Conservation (phyloP, 2,888 invertebrate species). For the Piscicola geometra region DNA sequence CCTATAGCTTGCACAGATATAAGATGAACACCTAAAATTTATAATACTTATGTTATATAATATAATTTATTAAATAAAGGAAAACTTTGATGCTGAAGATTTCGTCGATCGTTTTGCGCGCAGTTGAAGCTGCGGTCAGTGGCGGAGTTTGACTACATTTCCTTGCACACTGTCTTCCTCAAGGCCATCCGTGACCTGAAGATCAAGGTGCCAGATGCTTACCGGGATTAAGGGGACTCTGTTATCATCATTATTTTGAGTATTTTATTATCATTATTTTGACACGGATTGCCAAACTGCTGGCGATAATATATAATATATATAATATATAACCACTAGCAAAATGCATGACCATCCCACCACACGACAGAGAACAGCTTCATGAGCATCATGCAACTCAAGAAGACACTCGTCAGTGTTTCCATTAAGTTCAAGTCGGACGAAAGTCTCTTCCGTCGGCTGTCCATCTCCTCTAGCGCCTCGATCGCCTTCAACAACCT, state of each 20-base stretch:
- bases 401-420: slow-evolving; percentile 63
- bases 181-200: slow-evolving; percentile 68
- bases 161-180: slow-evolving; percentile 83
- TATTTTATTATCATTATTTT: too few species aligned
- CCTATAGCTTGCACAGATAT: too few species aligned
- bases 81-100: slow-evolving; percentile 62
- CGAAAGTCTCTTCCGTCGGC: slow-evolving; percentile 37
- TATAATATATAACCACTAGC: too few species aligned
- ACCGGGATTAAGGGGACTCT: too few species aligned
- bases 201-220: too few species aligned
- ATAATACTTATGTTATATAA: too few species aligned
- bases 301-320: too few species aligned
- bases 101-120: slow-evolving; percentile 94
- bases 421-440: slow-evolving; percentile 55
- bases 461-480: slow-evolving; percentile 37
- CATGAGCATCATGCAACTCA: slow-evolving; percentile 64
- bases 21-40: too few species aligned
- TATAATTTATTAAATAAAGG: too few species aligned
- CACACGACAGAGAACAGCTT: slow-evolving; percentile 50
- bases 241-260: too few species aligned
- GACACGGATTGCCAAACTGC: too few species aligned
- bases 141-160: slow-evolving; percentile 70
- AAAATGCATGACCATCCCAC: too few species aligned
- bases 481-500: not conserved
- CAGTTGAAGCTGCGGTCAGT: slow-evolving; percentile 51